phyloP scores from a whole-genome alignment of 2,888 invertebrate genomes.

The Torymus aiolomorphi region DNA sequence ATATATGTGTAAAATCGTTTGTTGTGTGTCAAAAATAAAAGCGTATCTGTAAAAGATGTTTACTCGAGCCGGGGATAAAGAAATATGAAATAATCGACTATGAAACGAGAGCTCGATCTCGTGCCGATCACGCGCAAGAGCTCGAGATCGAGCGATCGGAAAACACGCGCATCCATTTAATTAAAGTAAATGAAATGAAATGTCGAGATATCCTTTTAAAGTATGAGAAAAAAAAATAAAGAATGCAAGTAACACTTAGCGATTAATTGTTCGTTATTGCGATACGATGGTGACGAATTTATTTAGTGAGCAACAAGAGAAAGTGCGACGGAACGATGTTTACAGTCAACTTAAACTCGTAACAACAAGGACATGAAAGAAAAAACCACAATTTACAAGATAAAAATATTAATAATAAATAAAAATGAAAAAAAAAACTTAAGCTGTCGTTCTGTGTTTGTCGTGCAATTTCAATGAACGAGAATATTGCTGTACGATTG shows the following conservation, averaged over 20 bases:
- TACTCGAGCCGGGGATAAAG: constrained; percentile 20
- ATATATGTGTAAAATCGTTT: constrained; percentile 53
- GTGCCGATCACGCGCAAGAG: constrained; percentile 11
- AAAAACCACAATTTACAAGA: constrained; percentile 23
- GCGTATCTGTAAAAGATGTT: constrained; percentile 37
- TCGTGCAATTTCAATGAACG: constrained; percentile 44
- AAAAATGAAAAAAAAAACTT: constrained; percentile 31
- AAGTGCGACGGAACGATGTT: constrained; percentile 59
- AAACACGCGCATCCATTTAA: constrained; percentile 47
- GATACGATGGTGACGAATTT: constrained; percentile 62
- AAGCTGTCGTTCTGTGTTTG: constrained; percentile 51
- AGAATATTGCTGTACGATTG: constrained; percentile 46
- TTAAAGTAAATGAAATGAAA: constrained; percentile 25
- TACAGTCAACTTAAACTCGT: constrained; percentile 40
- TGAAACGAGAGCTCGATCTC: constrained; percentile 40
- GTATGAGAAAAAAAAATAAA: constrained; percentile 53
- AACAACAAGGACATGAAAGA: constrained; percentile 31
- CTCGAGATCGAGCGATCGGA: constrained; percentile 37
- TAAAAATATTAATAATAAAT: constrained; percentile 17
- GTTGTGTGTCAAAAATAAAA: constrained; percentile 44
- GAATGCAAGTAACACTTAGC: constrained; percentile 66
- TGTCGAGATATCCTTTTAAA: constrained; percentile 52
- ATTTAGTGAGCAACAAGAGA: constrained; percentile 62
- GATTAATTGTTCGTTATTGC: constrained; percentile 66
- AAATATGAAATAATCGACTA: constrained; percentile 34